Conservation (phyloP, 2,888 invertebrate species). For the Xanthorhoe spadicearia region DNA sequence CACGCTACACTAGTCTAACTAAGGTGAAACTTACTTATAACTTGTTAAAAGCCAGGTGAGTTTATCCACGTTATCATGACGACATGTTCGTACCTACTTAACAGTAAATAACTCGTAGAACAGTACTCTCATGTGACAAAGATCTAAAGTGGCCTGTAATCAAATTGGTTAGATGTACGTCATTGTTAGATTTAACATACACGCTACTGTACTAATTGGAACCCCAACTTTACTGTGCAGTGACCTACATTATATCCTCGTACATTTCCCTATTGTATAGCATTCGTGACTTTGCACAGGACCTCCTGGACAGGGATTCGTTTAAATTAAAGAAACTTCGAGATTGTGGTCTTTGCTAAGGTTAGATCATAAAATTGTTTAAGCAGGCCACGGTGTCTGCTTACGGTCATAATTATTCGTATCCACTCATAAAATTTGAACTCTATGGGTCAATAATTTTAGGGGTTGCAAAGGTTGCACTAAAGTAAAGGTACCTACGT, state of each 20-base stretch:
- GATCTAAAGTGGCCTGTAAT: not conserved
- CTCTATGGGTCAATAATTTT: not conserved
- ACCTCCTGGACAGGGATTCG: slow-evolving; percentile 34
- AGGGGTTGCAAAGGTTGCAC: too few species aligned
- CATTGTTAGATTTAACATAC: not conserved
- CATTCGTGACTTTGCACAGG: slow-evolving; percentile 41
- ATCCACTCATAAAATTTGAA: not conserved
- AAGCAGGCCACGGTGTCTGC: slow-evolving; percentile 25
- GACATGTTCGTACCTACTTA: too few species aligned
- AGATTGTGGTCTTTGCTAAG: slow-evolving; percentile 30
- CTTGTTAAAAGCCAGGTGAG: too few species aligned
- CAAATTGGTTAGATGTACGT: not conserved
- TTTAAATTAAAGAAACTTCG: slow-evolving; percentile 34
- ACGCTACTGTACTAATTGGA: not conserved
- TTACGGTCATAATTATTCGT: not conserved
- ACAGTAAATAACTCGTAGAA: not conserved
- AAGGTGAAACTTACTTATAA: too few species aligned
- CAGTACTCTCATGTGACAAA: not conserved
- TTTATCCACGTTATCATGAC: too few species aligned
- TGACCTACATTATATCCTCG: slow-evolving; percentile 36
- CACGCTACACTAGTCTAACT: too few species aligned
- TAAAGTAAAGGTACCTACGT: too few species aligned
- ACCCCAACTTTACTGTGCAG: not conserved
- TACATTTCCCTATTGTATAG: not conserved
- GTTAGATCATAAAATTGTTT: slow-evolving; percentile 38